phyloP scores from a whole-genome alignment of 2,113 vertebrate species.

The Indicator indicator region DNA sequence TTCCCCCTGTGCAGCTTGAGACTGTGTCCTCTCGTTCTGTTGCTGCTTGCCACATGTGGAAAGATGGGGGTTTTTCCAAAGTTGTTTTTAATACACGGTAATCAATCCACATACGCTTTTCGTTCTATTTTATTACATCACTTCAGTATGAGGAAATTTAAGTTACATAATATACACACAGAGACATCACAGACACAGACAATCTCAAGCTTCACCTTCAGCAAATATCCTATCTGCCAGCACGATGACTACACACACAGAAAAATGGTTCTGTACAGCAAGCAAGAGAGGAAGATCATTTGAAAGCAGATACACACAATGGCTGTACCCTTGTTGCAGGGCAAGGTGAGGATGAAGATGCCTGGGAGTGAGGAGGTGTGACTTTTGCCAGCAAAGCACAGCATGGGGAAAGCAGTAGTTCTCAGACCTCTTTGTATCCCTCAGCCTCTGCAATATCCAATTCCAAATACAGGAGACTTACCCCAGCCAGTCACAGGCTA shows the following conservation, averaged over 20 bases:
- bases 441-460: not conserved
- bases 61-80: not conserved
- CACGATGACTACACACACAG: not conserved
- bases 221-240: not conserved
- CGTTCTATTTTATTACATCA: not conserved
- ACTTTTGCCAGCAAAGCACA: not conserved
- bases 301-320: not conserved
- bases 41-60: not conserved
- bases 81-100: not conserved
- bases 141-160: not conserved
- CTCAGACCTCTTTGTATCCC: not conserved
- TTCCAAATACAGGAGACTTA: not conserved
- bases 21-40: too few species aligned
- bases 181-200: not conserved
- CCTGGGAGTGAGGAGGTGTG: not conserved
- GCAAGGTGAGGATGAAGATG: not conserved
- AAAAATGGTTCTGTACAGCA: not conserved
- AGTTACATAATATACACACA: not conserved
- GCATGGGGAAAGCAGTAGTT: not conserved
- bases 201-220: not conserved
- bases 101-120: not conserved
- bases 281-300: not conserved
- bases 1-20: too few species aligned
- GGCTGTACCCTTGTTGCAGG: not conserved
- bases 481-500: not conserved